A percentile compares a stretch with the other conserved stretches of the same genome.
phyloP scores from a whole-genome alignment of 2,888 invertebrate species.

The Polyploca ridens region DNA sequence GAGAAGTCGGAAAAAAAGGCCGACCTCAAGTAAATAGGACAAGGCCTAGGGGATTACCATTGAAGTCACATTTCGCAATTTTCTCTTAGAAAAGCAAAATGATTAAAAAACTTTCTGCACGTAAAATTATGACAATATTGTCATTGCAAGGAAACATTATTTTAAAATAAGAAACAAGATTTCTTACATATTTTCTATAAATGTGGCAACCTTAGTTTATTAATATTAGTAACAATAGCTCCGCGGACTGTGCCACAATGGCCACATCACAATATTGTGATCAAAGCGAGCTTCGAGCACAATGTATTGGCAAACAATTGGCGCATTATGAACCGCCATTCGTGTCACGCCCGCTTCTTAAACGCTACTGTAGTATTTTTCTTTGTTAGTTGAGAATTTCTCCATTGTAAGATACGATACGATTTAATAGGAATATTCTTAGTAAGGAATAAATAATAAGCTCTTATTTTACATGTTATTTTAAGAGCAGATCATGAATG shows the following conservation, averaged over 20 bases:
- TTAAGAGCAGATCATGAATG: too few relatives aligned
- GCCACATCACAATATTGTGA: slow-evolving; percentile 60
- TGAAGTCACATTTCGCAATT: neutral
- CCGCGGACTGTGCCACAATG: slow-evolving; percentile 19
- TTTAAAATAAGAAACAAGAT: too few relatives aligned
- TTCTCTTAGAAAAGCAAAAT: neutral
- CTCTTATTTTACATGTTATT: too few relatives aligned
- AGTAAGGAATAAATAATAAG: too few relatives aligned
- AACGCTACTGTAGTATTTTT: slow-evolving; percentile 48
- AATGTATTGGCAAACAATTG: slow-evolving; percentile 61
- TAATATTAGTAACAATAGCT: slow-evolving; percentile 14
- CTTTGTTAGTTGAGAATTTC: slow-evolving; percentile 34
- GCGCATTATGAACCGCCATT: slow-evolving; percentile 53
- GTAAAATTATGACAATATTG: too few relatives aligned
- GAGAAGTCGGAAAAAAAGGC: too few relatives aligned
- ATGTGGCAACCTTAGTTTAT: slow-evolving; percentile 14
- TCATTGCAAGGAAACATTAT: too few relatives aligned
- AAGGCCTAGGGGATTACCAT: neutral
- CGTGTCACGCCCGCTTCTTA: slow-evolving; percentile 32
- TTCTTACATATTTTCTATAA: too few relatives aligned
- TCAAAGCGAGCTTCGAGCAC: slow-evolving; percentile 32
- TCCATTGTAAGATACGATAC: slow-evolving; percentile 22
- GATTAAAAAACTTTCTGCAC: too few relatives aligned
- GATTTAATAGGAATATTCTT: slow-evolving; percentile 5
- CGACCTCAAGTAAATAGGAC: neutral